Evolutionary conservation across 2,888 invertebrate genomes (phyloP).

Genomic region (Pecten maximus): DNA sequence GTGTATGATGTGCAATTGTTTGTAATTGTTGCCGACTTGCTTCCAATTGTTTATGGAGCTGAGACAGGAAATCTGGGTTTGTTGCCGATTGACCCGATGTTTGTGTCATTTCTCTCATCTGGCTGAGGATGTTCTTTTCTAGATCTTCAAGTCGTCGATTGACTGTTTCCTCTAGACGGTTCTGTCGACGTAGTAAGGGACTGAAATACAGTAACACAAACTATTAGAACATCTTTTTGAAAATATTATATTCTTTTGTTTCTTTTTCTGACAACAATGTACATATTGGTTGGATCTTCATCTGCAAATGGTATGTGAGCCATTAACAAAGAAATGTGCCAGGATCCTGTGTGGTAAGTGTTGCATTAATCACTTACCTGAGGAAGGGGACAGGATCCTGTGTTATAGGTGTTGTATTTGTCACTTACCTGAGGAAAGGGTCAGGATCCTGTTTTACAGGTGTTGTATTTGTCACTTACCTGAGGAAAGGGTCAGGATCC

Average conservation of each 20-base stretch:
- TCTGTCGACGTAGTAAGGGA: constrained; percentile 71
- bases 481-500: neutral
- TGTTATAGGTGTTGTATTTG: neutral
- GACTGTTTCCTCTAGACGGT: constrained; percentile 67
- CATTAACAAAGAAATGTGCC: neutral
- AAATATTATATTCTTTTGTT: too few relatives aligned
- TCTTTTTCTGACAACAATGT: too few relatives aligned
- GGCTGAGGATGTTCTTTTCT: constrained; percentile 66
- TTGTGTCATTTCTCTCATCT: constrained; percentile 55
- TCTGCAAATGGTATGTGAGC: too few relatives aligned
- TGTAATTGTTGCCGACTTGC: constrained; percentile 62
- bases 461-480: neutral
- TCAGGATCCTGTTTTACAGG: constrained; percentile 36
- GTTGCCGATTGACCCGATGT: constrained; percentile 26
- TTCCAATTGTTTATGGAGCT: constrained; percentile 65
- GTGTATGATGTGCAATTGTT: constrained; percentile 57
- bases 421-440: constrained; percentile 62
- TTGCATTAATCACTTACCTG: neutral
- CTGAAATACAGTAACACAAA: constrained; percentile 56
- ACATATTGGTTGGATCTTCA: too few relatives aligned
- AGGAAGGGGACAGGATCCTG: neutral
- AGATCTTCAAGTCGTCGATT: constrained; percentile 67
- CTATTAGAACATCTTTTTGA: too few relatives aligned
- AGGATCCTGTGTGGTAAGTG: neutral
- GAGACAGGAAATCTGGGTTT: constrained; percentile 50